Percentiles rank a stretch among this genome's conserved stretches.
Evolutionary conservation across 2,888 invertebrate species (phyloP).

Genomic region (Antheraea yamamai): DNA sequence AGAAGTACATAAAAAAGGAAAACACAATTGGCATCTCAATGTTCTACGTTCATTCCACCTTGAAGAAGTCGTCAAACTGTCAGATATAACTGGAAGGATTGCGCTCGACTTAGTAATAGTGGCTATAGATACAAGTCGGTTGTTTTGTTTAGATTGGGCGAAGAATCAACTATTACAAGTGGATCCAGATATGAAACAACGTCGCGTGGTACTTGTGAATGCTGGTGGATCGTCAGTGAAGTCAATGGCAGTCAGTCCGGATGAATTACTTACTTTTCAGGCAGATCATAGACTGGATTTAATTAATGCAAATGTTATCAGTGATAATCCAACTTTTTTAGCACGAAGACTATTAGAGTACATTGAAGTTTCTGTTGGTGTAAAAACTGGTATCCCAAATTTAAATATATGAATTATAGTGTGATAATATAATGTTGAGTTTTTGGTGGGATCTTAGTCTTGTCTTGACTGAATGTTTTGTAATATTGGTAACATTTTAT

Average conservation of each 20-base stretch:
- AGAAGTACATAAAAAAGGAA: constrained; percentile 59
- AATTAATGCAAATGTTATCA: constrained; percentile 63
- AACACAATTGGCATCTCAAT: constrained; percentile 65
- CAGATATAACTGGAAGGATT: constrained; percentile 59
- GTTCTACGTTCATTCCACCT: constrained; percentile 59
- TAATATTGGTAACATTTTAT: too few relatives aligned
- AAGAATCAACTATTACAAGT: constrained; percentile 60
- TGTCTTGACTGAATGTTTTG: too few relatives aligned
- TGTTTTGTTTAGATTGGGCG: constrained; percentile 71
- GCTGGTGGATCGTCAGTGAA: constrained; percentile 65
- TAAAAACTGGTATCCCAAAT: constrained; percentile 72
- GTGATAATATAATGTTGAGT: not conserved
- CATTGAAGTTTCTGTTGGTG: constrained; percentile 67
- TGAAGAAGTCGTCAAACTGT: constrained; percentile 59
- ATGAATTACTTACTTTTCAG: constrained; percentile 61
- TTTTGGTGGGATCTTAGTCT: too few relatives aligned
- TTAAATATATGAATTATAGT: constrained; percentile 54
- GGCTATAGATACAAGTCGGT: constrained; percentile 65
- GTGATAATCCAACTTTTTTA: constrained; percentile 55
- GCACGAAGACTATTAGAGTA: constrained; percentile 65
- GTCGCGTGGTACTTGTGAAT: constrained; percentile 69
- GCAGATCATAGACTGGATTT: constrained; percentile 63
- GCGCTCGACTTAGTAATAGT: constrained; percentile 70
- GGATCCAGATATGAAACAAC: constrained; percentile 65
- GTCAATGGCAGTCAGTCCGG: constrained; percentile 64